Evolutionary conservation across 2,113 vertebrate genomes (phyloP).

Genomic region (Apteryx mantelli): DNA sequence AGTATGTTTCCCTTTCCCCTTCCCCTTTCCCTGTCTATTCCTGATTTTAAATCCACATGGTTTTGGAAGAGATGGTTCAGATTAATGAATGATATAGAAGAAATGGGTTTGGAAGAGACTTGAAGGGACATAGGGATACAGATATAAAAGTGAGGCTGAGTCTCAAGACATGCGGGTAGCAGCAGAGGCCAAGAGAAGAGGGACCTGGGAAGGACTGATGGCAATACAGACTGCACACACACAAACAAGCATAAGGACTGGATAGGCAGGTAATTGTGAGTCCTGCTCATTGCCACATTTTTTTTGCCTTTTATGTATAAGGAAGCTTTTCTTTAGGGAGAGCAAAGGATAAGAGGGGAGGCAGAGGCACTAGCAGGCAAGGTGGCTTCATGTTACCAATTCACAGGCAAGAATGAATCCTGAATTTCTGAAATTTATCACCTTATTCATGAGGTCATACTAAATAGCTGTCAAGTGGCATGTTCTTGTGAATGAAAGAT

Average conservation of each 20-base stretch:
- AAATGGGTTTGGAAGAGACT: neutral
- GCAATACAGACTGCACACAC: accelerated
- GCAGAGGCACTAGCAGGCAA: neutral
- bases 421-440: neutral
- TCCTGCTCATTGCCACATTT: neutral
- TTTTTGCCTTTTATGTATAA: neutral
- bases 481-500: neutral
- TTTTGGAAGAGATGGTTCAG: neutral
- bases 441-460: neutral
- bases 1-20: neutral
- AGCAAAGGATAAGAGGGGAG: neutral
- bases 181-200: neutral
- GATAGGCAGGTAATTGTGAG: neutral
- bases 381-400: neutral
- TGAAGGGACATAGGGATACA: neutral
- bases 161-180: neutral
- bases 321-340: neutral
- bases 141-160: neutral
- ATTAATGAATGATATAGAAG: neutral
- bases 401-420: neutral
- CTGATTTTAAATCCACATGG: neutral
- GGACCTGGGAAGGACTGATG: neutral
- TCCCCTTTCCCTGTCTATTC: neutral
- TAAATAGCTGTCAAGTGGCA: accelerated
- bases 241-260: neutral